Evolutionary conservation across 1,140 invertebrate species (phyloP).

Genomic region (Batillaria attramentaria): DNA sequence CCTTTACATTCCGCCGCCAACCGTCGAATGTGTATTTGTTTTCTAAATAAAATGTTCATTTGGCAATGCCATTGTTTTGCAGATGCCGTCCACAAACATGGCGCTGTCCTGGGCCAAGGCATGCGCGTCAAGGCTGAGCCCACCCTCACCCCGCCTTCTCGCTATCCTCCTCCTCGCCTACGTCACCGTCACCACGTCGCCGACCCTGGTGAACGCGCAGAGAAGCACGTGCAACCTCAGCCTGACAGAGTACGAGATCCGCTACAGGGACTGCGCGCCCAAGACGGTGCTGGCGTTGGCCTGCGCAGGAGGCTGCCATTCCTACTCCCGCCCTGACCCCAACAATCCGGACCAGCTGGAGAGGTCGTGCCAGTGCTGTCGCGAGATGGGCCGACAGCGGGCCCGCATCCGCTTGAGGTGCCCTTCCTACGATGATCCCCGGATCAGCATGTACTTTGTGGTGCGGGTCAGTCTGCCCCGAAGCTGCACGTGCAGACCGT

Average conservation of each 20-base stretch:
- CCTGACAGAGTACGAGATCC: background rate
- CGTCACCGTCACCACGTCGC: too few species aligned
- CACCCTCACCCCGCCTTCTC: too few species aligned
- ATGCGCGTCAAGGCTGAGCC: too few species aligned
- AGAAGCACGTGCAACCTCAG: background rate
- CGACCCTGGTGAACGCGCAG: too few species aligned
- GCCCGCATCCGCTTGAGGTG: background rate
- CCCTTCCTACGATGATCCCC: background rate
- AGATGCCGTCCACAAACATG: too few species aligned
- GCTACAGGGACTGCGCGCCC: slow-evolving; percentile 1
- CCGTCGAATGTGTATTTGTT: too few species aligned
- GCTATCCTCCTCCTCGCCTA: too few species aligned
- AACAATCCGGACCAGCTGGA: slow-evolving; percentile 1
- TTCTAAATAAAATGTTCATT: too few species aligned
- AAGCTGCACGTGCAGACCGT: background rate
- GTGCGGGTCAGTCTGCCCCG: background rate
- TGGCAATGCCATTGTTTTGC: too few species aligned
- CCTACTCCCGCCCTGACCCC: background rate
- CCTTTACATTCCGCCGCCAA: too few species aligned
- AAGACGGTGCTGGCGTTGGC: background rate
- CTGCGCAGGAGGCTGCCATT: slow-evolving; percentile 1
- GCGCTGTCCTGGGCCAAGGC: too few species aligned
- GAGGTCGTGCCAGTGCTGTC: slow-evolving; percentile 3
- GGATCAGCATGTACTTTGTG: background rate
- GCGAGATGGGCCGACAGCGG: background rate